phyloP scores from a whole-genome alignment of 1,140 invertebrate genomes.

The Heliconius melpomene region DNA sequence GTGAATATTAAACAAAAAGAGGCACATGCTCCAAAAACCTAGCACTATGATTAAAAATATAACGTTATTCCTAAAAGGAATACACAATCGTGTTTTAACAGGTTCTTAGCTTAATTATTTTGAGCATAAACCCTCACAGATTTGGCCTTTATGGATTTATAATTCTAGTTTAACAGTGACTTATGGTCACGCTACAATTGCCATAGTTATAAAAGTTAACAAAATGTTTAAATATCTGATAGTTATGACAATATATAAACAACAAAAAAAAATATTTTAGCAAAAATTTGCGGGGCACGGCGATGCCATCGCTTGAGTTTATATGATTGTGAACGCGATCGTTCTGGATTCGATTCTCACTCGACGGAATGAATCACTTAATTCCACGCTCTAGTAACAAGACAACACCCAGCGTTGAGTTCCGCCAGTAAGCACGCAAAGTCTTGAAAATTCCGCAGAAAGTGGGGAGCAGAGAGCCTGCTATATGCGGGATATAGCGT shows the following conservation, averaged over 20 bases:
- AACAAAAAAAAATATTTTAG: no score
- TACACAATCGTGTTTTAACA: slow-evolving; percentile 19
- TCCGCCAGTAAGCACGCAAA: no score
- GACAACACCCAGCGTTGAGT: no score
- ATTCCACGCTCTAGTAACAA: no score
- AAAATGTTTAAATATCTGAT: neutral
- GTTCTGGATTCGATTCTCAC: no score
- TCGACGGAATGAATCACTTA: no score
- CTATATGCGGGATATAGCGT: no score
- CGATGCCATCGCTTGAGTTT: no score
- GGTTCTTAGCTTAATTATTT: slow-evolving; percentile 54
- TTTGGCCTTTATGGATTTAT: slow-evolving; percentile 64
- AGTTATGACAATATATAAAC: neutral
- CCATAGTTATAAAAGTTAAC: slow-evolving; percentile 1
- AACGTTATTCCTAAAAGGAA: slow-evolving; percentile 19
- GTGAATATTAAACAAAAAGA: slow-evolving; percentile 21
- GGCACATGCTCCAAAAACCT: slow-evolving; percentile 13
- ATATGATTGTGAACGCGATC: no score
- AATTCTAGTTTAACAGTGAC: slow-evolving; percentile 58
- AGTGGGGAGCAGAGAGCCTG: no score
- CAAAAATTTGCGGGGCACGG: no score
- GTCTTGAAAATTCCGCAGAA: no score
- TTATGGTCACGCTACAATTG: slow-evolving; percentile 55
- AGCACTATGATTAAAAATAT: slow-evolving; percentile 15
- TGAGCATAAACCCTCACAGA: slow-evolving; percentile 61